Evolutionary conservation across 2,888 invertebrate species (phyloP).

Genomic region (Chaetogeoica ovagalla): DNA sequence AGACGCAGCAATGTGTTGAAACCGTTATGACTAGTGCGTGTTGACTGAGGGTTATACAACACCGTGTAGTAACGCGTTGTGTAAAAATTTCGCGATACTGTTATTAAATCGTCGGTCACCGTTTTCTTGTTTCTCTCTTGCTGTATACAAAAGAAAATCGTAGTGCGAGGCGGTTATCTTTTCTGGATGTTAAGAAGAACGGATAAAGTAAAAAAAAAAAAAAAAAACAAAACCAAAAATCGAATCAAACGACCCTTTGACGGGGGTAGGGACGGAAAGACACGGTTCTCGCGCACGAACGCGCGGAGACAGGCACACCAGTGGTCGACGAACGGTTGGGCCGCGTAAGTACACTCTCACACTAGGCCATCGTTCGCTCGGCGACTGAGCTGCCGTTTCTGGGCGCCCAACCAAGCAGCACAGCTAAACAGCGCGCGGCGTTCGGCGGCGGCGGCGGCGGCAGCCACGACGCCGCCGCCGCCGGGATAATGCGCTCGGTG

Average conservation of each 20-base stretch:
- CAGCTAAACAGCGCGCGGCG: constrained; percentile 46
- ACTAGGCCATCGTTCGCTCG: constrained; percentile 50
- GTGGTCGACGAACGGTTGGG: constrained; percentile 3
- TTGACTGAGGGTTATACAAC: no score
- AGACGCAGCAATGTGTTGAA: background rate
- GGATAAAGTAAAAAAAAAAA: no score
- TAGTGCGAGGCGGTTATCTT: no score
- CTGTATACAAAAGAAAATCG: no score
- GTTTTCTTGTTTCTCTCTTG: no score
- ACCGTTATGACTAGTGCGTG: no score
- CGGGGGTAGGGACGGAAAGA: background rate
- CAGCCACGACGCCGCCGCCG: constrained; percentile 15
- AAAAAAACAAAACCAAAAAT: no score
- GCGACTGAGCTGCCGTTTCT: constrained; percentile 52
- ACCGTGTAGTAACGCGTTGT: no score
- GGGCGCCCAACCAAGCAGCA: constrained; percentile 29
- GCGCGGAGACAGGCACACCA: background rate
- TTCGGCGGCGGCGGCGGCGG: background rate
- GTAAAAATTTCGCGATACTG: no score
- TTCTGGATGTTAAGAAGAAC: no score
- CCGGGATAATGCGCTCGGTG: constrained; percentile 46
- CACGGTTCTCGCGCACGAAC: background rate
- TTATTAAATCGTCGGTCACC: no score
- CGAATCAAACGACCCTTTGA: background rate
- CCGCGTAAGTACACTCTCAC: constrained; percentile 20